Base-by-base conservation (phyloP, 2,797 vertebrate species). In the Crenichthys baileyi region DNA sequence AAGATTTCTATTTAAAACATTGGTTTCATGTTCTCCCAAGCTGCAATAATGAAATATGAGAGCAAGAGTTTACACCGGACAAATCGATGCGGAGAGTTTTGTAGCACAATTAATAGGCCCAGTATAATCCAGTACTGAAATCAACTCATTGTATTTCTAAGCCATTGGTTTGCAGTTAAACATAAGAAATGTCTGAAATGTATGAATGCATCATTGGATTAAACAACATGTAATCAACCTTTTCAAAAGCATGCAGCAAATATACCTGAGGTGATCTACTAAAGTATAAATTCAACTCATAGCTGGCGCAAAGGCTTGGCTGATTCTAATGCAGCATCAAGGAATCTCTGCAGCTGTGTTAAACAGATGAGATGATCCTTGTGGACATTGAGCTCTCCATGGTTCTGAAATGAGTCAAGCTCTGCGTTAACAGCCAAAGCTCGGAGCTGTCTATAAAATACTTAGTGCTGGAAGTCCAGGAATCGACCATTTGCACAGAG, bases 1-100 rank as follows among this genome's bases (percentile, higher is more conserved):
- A 83, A 83, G 36, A 89, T 86, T 89, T 86, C 72, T 90, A 81
- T 92, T 89, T 82, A 82, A 90, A 91, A 91, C 76, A 74, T 79
- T 81, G 79, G 86, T 90, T 87, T 91, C 80, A 79, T 83, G 79
- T 89, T 92, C 87, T 83, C 78, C 72, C 41, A 53, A 83, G 85
- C 63, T 77, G 70, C 71, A 75, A 60, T 82, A 71, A 86, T 85
- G 90, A 88, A 92, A 93, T 71, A 87, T 48, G 81, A 92, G 89
- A 70, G 78, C 79, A 88, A 90, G 79, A 79, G 73, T 87, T 89
- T 82, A 86, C 83, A 76, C 76, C 41, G 65, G 73, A 68, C 70
- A 48, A 75, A 90, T 92, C 89, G 8, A 92, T 91, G 77, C 24
- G 4, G 29, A 60, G 75, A 70, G 77, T 83, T 88, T 88, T 84